Conservation (phyloP, 1,140 invertebrate genomes). For the Brevipalpus yothersi region DNA sequence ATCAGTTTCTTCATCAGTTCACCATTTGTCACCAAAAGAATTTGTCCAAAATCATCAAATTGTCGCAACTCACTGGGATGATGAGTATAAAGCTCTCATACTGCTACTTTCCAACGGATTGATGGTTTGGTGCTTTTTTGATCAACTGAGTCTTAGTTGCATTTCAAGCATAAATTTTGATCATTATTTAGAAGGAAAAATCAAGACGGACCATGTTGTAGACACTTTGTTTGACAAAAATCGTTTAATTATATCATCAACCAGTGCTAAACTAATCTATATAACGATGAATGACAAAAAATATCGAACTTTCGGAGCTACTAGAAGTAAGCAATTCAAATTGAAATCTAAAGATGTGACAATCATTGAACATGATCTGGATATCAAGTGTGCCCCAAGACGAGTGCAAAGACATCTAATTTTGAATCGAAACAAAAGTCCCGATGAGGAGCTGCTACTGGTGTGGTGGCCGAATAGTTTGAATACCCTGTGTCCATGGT, state of each 20-base stretch:
- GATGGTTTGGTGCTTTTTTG: slow-evolving; percentile 5
- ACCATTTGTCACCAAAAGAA: background rate
- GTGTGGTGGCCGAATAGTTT: slow-evolving; percentile 1
- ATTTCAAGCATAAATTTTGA: slow-evolving; percentile 8
- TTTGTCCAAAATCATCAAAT: background rate
- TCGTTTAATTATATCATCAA: slow-evolving; percentile 10
- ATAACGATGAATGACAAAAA: slow-evolving; percentile 2
- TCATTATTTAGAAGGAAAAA: slow-evolving; percentile 10
- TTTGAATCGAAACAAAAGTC: background rate
- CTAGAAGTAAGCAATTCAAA: background rate
- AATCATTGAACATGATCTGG: background rate
- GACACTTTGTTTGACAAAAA: slow-evolving; percentile 8
- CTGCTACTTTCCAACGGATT: slow-evolving; percentile 7
- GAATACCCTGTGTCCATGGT: background rate
- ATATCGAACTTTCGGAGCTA: background rate
- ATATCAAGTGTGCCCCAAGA: background rate
- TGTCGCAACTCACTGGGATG: background rate
- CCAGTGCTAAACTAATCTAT: slow-evolving; percentile 10
- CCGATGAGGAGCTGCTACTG: background rate
- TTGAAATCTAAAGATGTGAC: background rate
- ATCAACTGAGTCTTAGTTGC: background rate
- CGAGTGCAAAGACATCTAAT: slow-evolving; percentile 2
- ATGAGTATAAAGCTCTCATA: background rate
- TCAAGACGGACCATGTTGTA: slow-evolving; percentile 9
- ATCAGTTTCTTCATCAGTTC: background rate